Conservation (phyloP, 2,113 vertebrate species). For the Centropristis striata region DNA sequence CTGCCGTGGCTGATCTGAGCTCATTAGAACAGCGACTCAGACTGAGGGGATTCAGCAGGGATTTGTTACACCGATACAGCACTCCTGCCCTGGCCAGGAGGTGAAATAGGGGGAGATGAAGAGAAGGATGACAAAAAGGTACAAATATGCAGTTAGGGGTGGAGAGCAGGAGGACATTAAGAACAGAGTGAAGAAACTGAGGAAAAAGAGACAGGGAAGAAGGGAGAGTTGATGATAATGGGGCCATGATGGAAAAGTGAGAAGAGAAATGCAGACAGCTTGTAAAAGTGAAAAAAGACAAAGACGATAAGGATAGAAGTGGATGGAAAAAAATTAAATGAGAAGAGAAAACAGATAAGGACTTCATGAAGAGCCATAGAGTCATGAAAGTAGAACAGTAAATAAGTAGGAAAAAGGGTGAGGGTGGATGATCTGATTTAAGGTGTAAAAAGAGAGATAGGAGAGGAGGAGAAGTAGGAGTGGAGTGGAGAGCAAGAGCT, state of each 20-base stretch:
- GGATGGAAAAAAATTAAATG: not conserved
- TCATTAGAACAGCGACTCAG: constrained; percentile 72
- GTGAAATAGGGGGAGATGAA: constrained; percentile 64
- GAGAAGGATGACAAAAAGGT: constrained; percentile 30
- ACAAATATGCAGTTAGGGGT: constrained; percentile 9
- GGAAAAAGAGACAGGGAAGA: not conserved
- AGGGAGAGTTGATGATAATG: not conserved
- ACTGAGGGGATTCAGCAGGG: constrained; percentile 68
- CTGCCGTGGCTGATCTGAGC: constrained; percentile 69
- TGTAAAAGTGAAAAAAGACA: not conserved
- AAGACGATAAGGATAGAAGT: not conserved
- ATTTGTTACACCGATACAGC: constrained; percentile 63
- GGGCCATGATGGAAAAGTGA: not conserved
- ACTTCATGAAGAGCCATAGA: not conserved
- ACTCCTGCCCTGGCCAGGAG: constrained; percentile 46
- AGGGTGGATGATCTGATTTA: constrained; percentile 32
- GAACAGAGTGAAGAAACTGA: constrained; percentile 11
- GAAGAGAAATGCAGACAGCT: not conserved
- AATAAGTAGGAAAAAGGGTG: constrained; percentile 6
- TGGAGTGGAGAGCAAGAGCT: constrained; percentile 10
- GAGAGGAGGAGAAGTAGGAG: constrained; percentile 5
- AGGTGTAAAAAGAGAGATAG: constrained; percentile 23
- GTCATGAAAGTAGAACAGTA: not conserved
- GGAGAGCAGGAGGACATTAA: constrained; percentile 36
- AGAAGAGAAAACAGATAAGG: not conserved